These are phyloP conservation scores for Agapornis roseicollis DNA, from an alignment of 2,113 vertebrate genomes.

Conservation along the genomic window DNA sequence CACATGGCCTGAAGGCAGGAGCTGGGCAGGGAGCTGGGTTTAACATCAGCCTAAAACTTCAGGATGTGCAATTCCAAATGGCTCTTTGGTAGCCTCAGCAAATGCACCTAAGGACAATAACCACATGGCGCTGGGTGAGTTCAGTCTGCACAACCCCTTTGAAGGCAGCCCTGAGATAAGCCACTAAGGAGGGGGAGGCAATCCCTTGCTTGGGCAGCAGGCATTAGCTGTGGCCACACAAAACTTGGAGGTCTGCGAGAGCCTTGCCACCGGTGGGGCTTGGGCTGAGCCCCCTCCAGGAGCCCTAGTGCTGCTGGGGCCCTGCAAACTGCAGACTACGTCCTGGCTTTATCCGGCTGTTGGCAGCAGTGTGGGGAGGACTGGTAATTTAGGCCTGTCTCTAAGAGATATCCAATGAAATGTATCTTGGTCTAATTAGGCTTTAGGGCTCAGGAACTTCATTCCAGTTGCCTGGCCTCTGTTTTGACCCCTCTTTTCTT, in stretches of 20 bases:
- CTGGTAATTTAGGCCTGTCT: not conserved
- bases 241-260: not conserved
- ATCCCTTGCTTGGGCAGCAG: not conserved
- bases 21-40: not conserved
- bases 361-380: not conserved
- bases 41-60: not conserved
- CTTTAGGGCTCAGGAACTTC: conserved; percentile 18
- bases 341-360: not conserved
- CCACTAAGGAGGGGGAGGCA: rapidly evolving
- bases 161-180: not conserved
- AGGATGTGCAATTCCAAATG: not conserved
- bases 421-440: conserved; percentile 44
- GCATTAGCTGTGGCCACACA: not conserved
- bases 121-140: rapidly evolving
- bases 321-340: not conserved
- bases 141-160: not conserved
- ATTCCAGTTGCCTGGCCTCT: conserved; percentile 46
- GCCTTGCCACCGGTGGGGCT: rapidly evolving
- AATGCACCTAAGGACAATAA: not conserved
- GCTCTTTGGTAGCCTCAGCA: not conserved
- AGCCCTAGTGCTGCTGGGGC: not conserved
- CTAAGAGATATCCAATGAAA: not conserved
- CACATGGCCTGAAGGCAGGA: not conserved
- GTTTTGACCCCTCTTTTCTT: conserved; percentile 55
- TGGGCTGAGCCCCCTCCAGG: not conserved